Percentiles rank a stretch among this genome's conserved stretches.
Evolutionary conservation across 2,888 invertebrate species (phyloP).

Genomic region (Nemotelus pantherinus): DNA sequence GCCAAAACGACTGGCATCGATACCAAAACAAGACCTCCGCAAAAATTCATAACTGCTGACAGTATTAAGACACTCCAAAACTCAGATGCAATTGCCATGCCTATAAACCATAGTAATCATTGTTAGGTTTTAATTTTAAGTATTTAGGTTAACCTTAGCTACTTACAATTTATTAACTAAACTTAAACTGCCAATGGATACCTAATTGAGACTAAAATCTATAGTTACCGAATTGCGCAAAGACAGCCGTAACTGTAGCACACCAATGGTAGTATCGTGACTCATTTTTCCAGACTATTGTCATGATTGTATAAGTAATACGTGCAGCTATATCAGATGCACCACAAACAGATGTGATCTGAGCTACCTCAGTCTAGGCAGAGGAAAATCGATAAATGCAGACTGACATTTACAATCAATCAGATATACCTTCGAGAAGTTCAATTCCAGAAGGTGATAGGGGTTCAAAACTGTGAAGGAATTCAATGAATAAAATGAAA

Average conservation of each 20-base stretch:
- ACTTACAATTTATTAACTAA: too few species aligned
- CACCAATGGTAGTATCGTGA: constrained; percentile 73
- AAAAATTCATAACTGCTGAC: constrained; percentile 72
- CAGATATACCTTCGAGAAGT: constrained; percentile 58
- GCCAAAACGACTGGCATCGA: constrained; percentile 75
- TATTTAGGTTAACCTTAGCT: too few species aligned
- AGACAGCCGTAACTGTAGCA: constrained; percentile 72
- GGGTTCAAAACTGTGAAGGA: constrained; percentile 78
- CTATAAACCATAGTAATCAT: constrained; percentile 58
- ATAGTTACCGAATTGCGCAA: constrained; percentile 74
- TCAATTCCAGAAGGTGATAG: constrained; percentile 64
- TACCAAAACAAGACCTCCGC: constrained; percentile 77
- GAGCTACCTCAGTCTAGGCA: constrained; percentile 70
- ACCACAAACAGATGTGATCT: constrained; percentile 76
- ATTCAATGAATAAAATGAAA: constrained; percentile 75
- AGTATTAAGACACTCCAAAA: constrained; percentile 69
- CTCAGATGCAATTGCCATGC: constrained; percentile 66
- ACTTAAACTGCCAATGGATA: too few species aligned
- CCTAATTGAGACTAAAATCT: neutral
- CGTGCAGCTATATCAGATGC: constrained; percentile 75
- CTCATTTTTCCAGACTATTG: constrained; percentile 70
- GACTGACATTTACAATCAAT: neutral
- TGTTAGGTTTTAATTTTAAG: too few species aligned
- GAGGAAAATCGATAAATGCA: too few species aligned
- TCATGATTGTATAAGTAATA: constrained; percentile 71